Evolutionary conservation across 2,113 vertebrate species (phyloP), one percentile per base, ranked within the genome.

Genomic region (Corythoichthys haematopterus): DNA sequence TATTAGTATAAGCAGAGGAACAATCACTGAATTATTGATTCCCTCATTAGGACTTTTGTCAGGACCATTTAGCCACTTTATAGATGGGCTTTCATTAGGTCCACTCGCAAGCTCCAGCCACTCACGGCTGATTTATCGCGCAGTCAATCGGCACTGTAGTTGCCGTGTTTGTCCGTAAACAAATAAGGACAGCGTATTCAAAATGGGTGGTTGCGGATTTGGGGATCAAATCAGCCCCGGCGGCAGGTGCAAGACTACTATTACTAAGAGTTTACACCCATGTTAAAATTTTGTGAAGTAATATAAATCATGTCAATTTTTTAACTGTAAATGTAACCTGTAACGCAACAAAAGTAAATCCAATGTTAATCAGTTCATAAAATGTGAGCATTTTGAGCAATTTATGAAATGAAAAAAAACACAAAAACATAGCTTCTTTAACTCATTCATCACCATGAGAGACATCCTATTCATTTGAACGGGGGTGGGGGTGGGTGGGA

Each of bases 11-110:
- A 94, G 93, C 87, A 94, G 92, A 92, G 92, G 88, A 90, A 93
- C 94, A 95, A 96, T 95, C 93, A 92, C 92, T 93, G 78, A 92
- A 91, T 91, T 95, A 98, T 98, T 81, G 94, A 98, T 97, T 91
- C 85, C 85, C 89, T 92, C 91, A 92, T 92, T 87, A 93, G 87
- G 85, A 90, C 92, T 94, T 93, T 95, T 95, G 93, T 96, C 96
- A 98, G 95, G 92, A 94, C 95, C 94, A 94, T 94, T 95, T 93
- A 94, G 90, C 78, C 84, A 89, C 88, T 93, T 96, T 94, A 96
- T 94, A 95, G 95, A 96, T 95, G 94, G 94, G 93, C 90, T 91
- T 91, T 93, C 82, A 81, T 91, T 93, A 93, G 92, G 69, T 57
- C 77, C 88, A 93, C 92, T 94, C 93, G 92, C 85, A 84, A 91